These are phyloP conservation scores for Dendrocincla tyrannina DNA, from an alignment of 2,797 vertebrate species.

Conservation along the genomic window DNA sequence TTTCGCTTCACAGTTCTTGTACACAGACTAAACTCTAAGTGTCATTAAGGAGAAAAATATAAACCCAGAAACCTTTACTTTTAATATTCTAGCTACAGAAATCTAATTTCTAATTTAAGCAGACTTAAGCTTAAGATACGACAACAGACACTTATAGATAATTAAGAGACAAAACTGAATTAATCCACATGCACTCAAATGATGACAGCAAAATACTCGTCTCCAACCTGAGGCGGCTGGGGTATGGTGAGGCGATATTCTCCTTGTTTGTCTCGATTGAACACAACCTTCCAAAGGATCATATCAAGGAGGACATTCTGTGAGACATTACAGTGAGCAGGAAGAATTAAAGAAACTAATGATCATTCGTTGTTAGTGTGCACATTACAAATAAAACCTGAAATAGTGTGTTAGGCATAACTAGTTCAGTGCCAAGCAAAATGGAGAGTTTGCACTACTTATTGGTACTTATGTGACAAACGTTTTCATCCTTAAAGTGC, in stretches of 20 bases:
- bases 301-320: constrained; percentile 98
- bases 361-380: constrained; percentile 71
- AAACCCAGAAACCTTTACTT: neutral
- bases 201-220: constrained; percentile 76
- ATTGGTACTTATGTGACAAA: neutral
- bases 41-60: neutral
- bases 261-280: constrained; percentile 97
- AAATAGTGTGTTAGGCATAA: constrained; percentile 23
- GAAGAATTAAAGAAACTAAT: constrained; percentile 88
- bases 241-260: constrained; percentile 85
- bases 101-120: neutral
- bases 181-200: constrained; percentile 54
- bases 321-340: constrained; percentile 84
- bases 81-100: neutral
- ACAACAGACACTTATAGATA: neutral
- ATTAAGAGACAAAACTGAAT: constrained; percentile 19
- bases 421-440: neutral
- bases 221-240: constrained; percentile 95
- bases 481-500: neutral
- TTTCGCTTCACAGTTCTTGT: neutral
- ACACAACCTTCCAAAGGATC: constrained; percentile 98
- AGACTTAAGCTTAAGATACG: constrained; percentile 3
- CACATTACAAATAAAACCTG: constrained; percentile 60
- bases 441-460: neutral
- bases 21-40: neutral